Conservation (phyloP, 2,113 vertebrate genomes). For the Psilopogon haemacephalus region DNA sequence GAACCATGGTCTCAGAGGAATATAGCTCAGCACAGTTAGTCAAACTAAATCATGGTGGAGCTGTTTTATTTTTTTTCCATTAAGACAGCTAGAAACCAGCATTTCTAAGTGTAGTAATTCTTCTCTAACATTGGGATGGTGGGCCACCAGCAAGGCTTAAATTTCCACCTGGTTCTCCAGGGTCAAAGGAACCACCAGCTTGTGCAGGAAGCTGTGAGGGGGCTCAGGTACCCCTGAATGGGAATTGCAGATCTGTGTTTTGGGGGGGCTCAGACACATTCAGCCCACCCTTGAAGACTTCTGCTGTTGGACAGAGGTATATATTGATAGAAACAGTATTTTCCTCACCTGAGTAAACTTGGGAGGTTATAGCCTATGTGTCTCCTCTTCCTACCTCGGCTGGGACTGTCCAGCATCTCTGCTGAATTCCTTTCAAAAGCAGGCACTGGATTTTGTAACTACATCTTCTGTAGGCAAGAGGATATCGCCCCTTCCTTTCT, state of each 20-base stretch:
- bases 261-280: rapidly evolving
- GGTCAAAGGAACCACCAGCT: not conserved
- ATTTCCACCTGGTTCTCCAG: not conserved
- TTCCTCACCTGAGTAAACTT: not conserved
- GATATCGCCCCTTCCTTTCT: not conserved
- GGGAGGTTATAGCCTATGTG: not conserved
- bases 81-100: not conserved
- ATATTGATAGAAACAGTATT: not conserved
- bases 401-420: not conserved
- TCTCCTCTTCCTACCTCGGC: not conserved
- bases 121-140: not conserved
- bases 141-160: not conserved
- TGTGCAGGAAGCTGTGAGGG: not conserved
- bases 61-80: not conserved
- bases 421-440: not conserved
- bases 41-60: not conserved
- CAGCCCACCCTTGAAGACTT: not conserved
- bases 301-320: not conserved
- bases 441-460: not conserved
- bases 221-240: not conserved
- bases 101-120: not conserved
- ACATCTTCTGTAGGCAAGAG: conserved; percentile 31
- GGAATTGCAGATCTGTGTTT: not conserved
- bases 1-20: not conserved
- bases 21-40: not conserved